Evolutionary conservation across 2,797 vertebrate genomes (phyloP), one percentile per base, ranked within the genome.

Genomic region (Helicolenus hilgendorfi): DNA sequence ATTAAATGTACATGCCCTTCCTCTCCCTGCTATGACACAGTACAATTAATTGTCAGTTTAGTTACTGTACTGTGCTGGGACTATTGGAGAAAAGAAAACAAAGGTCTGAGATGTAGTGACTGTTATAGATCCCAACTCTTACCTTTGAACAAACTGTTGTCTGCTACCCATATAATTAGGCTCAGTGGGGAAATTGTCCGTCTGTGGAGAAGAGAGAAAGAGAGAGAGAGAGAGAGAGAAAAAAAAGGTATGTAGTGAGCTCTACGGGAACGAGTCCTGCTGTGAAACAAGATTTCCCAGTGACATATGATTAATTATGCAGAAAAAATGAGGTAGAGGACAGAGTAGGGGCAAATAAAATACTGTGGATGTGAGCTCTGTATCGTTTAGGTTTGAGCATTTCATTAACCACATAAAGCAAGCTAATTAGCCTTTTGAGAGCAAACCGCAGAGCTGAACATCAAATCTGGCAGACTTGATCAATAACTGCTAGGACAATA

Each of bases 91-190:
- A 86, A 79, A 79, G 59, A 80, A 79, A 82, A 84, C 69, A 83
- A 87, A 96, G 95, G 92, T 96, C 95, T 94, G 95, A 95, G 87
- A 81, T 76, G 96, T 95, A 97, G 97, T 96, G 96, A 96, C 86
- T 83, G 96, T 95, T 96, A 96, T 95, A 92, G 95, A 98, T 97
- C 97, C 97, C 95, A 98, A 96, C 95, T 95, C 98, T 99, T 99
- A 99, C 99, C 99, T 99, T 98, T 99, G 99, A 98, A 99, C 99
- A 99, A 99, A 99, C 98, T 99, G 99, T 98, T 99, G 99, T 98
- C 99, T 98, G 98, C 98, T 99, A 97, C 98, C 98, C 98, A 99
- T 99, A 98, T 99, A 99, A 99, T 99, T 99, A 98, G 99, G 98
- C 98, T 99, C 99, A 97, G 98, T 98, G 98, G 99, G 98, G 98